Evolutionary conservation across 2,888 invertebrate genomes (phyloP).

Genomic region (Scrobipalpa costella): DNA sequence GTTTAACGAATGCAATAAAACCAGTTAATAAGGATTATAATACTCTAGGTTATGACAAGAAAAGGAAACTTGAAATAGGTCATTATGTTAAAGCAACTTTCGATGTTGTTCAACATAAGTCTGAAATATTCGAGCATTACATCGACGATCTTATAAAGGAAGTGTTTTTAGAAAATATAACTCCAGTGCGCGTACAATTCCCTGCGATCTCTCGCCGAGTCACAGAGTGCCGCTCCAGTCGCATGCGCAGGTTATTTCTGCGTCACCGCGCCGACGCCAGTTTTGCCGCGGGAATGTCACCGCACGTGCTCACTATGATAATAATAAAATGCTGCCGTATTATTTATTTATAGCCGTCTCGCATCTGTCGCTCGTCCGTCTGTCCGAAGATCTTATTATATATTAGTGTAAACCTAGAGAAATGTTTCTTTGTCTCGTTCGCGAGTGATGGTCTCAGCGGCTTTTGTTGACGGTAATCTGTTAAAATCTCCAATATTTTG

Average conservation of each 20-base stretch:
- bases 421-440: slow-evolving; percentile 58
- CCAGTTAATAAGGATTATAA: neutral
- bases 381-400: slow-evolving; percentile 64
- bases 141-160: neutral
- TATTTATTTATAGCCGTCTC: slow-evolving; percentile 80
- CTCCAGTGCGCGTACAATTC: neutral
- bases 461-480: slow-evolving; percentile 7
- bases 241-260: slow-evolving; percentile 54
- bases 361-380: slow-evolving; percentile 80
- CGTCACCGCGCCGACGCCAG: slow-evolving; percentile 51
- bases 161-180: slow-evolving; percentile 6
- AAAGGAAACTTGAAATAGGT: neutral
- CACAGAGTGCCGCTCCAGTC: slow-evolving; percentile 22
- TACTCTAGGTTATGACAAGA: neutral
- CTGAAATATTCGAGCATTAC: neutral
- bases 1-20: neutral
- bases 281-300: slow-evolving; percentile 66
- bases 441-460: neutral
- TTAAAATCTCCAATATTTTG: slow-evolving; percentile 4
- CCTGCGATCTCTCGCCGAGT: neutral
- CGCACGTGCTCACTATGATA: slow-evolving; percentile 78
- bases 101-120: neutral
- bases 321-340: slow-evolving; percentile 81
- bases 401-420: slow-evolving; percentile 38
- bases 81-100: too few species aligned